These are phyloP conservation scores for Bergia sp. DNA, from an alignment of 92 coral and sea anemone species.

Conservation along the genomic window DNA sequence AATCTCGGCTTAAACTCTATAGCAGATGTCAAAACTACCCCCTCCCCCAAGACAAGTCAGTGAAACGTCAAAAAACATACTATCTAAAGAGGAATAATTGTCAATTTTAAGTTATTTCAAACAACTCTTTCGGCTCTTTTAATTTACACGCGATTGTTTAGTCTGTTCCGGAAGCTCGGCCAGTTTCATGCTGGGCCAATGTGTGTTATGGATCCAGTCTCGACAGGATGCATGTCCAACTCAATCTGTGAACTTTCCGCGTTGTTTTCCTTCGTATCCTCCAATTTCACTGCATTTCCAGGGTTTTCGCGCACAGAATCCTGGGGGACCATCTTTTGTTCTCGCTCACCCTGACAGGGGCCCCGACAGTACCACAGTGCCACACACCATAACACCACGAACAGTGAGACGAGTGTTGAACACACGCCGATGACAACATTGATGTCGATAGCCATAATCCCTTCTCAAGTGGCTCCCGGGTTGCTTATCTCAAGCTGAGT, in stretches of 20 bases:
- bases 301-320: constrained; percentile 28
- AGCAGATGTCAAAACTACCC: too few relatives aligned
- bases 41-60: too few relatives aligned
- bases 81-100: too few relatives aligned
- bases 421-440: constrained; percentile 68
- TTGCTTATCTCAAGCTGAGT: neutral
- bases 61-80: too few relatives aligned
- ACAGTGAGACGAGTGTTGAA: constrained; percentile 60
- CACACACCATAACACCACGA: constrained; percentile 64
- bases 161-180: neutral
- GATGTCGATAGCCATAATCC: constrained; percentile 59
- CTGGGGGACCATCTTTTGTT: neutral
- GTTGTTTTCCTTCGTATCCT: neutral
- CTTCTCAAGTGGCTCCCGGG: neutral
- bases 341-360: neutral
- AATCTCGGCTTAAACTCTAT: too few relatives aligned
- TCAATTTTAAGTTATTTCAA: too few relatives aligned
- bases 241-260: neutral
- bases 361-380: constrained; percentile 40
- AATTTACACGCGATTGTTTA: neutral
- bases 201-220: constrained; percentile 5
- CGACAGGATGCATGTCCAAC: neutral
- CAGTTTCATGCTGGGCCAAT: neutral
- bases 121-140: too few relatives aligned
- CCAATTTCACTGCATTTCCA: neutral